Evolutionary conservation across 2,888 invertebrate species (phyloP).

Genomic region (Ecdyonurus torrentis): DNA sequence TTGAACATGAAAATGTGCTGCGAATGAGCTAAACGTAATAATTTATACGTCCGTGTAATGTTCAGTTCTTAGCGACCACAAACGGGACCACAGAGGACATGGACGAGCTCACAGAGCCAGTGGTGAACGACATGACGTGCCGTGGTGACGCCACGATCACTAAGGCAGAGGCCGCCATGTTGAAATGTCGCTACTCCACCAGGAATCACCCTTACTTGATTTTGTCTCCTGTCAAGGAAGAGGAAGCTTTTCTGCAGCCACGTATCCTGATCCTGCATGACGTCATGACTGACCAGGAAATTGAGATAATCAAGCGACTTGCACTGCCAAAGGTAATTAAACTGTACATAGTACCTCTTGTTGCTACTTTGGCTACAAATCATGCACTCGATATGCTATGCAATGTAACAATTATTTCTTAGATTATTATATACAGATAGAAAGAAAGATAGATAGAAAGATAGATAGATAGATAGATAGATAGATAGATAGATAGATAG

Average conservation of each 20-base stretch:
- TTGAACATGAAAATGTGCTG: too few relatives aligned
- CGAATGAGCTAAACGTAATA: too few relatives aligned
- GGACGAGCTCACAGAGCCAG: slow-evolving; percentile 35
- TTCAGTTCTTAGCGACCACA: too few relatives aligned
- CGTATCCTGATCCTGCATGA: slow-evolving; percentile 74
- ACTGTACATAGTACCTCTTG: too few relatives aligned
- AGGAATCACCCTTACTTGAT: slow-evolving; percentile 51
- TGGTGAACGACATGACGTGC: slow-evolving; percentile 60
- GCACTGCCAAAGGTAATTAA: slow-evolving; percentile 66
- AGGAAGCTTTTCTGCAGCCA: slow-evolving; percentile 58
- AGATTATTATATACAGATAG: too few relatives aligned
- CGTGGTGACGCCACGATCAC: slow-evolving; percentile 51
- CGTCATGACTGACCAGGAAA: slow-evolving; percentile 76
- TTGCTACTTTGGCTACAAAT: too few relatives aligned
- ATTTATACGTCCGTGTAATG: too few relatives aligned
- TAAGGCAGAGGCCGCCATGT: slow-evolving; percentile 29
- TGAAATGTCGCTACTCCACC: slow-evolving; percentile 59
- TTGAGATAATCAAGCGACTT: slow-evolving; percentile 62
- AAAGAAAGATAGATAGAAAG: too few relatives aligned
- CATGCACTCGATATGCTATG: too few relatives aligned
- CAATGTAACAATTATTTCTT: too few relatives aligned
- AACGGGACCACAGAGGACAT: slow-evolving; percentile 19
- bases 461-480: too few relatives aligned
- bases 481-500: too few relatives aligned
- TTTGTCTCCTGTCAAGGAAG: slow-evolving; percentile 71